These are phyloP conservation scores for Latrodectus elegans DNA, from an alignment of 2,888 invertebrate genomes.

Conservation along the genomic window DNA sequence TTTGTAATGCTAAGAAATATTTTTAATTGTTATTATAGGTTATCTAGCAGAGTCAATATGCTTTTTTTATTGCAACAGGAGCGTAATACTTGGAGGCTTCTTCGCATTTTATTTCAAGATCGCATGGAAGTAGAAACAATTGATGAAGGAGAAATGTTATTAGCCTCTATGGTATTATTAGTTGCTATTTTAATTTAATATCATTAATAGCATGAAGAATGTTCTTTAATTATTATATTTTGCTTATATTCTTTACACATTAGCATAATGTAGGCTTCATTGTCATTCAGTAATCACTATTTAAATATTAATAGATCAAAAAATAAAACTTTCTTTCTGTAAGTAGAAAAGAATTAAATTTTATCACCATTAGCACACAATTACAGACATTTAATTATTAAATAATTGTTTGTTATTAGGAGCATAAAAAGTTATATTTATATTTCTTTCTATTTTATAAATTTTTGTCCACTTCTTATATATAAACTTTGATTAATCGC, in stretches of 20 bases:
- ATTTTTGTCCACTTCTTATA: no score
- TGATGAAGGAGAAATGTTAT: constrained; percentile 72
- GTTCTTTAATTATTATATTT: not conserved
- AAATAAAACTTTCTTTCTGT: no score
- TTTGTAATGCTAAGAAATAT: no score
- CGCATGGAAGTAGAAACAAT: constrained; percentile 77
- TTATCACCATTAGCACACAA: no score
- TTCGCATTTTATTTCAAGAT: constrained; percentile 88
- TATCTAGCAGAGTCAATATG: constrained; percentile 39
- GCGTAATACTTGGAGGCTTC: constrained; percentile 89
- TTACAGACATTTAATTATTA: no score
- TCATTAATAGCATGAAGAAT: not conserved
- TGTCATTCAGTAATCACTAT: no score
- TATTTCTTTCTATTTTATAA: no score
- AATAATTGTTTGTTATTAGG: no score
- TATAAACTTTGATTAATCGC: no score
- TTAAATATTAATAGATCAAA: no score
- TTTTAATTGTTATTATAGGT: constrained; percentile 12
- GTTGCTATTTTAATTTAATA: not conserved
- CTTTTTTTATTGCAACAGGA: constrained; percentile 82
- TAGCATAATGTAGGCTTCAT: not conserved
- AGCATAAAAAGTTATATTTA: no score
- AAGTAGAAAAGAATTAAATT: no score
- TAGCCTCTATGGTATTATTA: constrained; percentile 36
- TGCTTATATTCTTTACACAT: not conserved